Evolutionary conservation across 2,113 vertebrate genomes (phyloP).

Genomic region (Ctenodactylus gundi): DNA sequence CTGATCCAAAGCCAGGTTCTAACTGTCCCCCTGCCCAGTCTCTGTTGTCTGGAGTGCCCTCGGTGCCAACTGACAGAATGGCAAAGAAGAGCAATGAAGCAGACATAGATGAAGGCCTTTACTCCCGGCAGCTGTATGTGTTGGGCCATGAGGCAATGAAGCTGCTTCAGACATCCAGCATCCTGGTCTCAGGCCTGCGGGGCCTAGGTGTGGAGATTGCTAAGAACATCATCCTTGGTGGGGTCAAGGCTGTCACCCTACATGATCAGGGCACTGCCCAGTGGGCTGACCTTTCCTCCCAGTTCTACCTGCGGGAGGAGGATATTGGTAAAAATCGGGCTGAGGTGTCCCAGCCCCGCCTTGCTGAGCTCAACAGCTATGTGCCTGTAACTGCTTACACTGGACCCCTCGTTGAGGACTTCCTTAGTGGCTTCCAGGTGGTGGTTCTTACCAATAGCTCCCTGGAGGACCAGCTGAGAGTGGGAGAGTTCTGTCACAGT

Average conservation of each 20-base stretch:
- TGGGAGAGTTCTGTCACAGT: conserved; percentile 91
- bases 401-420: conserved; percentile 89
- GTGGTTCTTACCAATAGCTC: conserved; percentile 92
- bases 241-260: conserved; percentile 93
- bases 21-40: conserved; percentile 92
- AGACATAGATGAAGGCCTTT: conserved; percentile 97
- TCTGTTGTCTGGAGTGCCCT: conserved; percentile 88
- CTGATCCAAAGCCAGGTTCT: conserved; percentile 96
- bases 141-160: conserved; percentile 97
- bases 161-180: conserved; percentile 92
- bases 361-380: conserved; percentile 95
- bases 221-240: conserved; percentile 94
- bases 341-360: conserved; percentile 88
- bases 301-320: conserved; percentile 94
- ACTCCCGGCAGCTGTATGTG: conserved; percentile 97
- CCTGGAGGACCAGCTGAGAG: conserved; percentile 89
- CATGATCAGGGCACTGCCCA: conserved; percentile 91
- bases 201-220: conserved; percentile 95
- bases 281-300: conserved; percentile 94
- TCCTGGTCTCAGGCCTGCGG: conserved; percentile 92
- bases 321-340: conserved; percentile 94
- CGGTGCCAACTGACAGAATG: conserved; percentile 94
- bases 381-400: conserved; percentile 91
- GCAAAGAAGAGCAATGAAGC: conserved; percentile 96
- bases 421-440: conserved; percentile 91